Evolutionary conservation across 2,797 vertebrate genomes (phyloP).

Genomic region (Labroides dimidiatus): DNA sequence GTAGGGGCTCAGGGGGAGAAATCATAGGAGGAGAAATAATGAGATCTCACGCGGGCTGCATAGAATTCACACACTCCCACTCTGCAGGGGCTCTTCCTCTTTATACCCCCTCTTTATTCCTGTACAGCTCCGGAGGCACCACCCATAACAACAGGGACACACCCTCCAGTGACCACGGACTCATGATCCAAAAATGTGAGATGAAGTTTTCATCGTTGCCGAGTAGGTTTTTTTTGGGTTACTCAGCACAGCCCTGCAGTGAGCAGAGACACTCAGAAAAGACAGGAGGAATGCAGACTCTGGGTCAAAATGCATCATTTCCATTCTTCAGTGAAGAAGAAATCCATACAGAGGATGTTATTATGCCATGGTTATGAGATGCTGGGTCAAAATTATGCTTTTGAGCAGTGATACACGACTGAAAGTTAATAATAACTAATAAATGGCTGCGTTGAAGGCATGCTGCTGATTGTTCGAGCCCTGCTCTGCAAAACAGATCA

Average conservation of each 20-base stretch:
- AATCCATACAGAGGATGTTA: not conserved
- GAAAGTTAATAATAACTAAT: no score
- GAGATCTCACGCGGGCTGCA: constrained; percentile 57
- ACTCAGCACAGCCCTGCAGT: constrained; percentile 9
- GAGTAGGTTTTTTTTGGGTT: constrained; percentile 28
- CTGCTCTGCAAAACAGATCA: no score
- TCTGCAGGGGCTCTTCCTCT: constrained; percentile 52
- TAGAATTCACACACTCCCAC: constrained; percentile 60
- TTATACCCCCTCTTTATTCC: constrained; percentile 42
- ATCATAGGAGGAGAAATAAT: constrained; percentile 67
- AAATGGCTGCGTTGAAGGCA: no score
- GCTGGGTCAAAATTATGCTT: not conserved
- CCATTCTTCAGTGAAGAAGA: constrained; percentile 33
- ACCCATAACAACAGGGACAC: constrained; percentile 44
- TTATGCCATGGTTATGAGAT: not conserved
- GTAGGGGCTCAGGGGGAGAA: constrained; percentile 47
- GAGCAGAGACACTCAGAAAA: constrained; percentile 56
- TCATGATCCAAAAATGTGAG: constrained; percentile 13
- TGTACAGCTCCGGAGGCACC: constrained; percentile 33
- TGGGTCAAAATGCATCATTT: constrained; percentile 27
- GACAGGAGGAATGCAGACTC: constrained; percentile 15
- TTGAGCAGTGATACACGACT: not conserved
- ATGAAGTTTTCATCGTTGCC: constrained; percentile 36
- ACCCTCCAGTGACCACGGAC: constrained; percentile 42
- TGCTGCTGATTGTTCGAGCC: no score